Percentiles rank a stretch among this genome's conserved stretches.
phyloP scores from a whole-genome alignment of 2,888 invertebrate genomes.

The Ditula angustiorana region DNA sequence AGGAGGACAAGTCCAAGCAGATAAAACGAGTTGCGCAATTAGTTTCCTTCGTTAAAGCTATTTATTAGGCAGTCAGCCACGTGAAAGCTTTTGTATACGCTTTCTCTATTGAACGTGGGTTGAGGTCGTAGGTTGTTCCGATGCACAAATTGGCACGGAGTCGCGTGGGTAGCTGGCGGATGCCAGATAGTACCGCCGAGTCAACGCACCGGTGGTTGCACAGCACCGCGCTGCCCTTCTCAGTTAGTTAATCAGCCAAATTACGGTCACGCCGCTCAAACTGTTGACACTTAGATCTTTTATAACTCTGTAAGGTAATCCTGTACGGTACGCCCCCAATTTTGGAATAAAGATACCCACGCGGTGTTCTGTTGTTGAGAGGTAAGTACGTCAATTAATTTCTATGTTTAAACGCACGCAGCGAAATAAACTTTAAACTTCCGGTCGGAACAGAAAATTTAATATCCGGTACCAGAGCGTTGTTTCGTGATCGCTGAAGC shows the following conservation, averaged over 20 bases:
- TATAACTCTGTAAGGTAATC: not conserved
- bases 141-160: constrained; percentile 69
- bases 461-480: constrained; percentile 28
- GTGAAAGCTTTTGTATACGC: constrained; percentile 20
- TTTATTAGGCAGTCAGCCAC: not conserved
- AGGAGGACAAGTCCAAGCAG: not conserved
- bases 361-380: not conserved
- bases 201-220: constrained; percentile 66
- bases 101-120: constrained; percentile 60
- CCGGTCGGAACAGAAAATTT: constrained; percentile 31
- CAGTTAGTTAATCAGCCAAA: constrained; percentile 48
- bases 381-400: not conserved
- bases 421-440: constrained; percentile 7
- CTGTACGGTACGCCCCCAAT: not conserved
- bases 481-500: not conserved
- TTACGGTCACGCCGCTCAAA: constrained; percentile 36
- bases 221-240: constrained; percentile 48
- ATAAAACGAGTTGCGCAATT: not conserved
- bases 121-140: constrained; percentile 62
- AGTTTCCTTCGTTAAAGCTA: not conserved
- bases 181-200: constrained; percentile 68
- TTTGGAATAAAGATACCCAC: not conserved
- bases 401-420: not conserved
- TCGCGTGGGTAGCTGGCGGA: constrained; percentile 73
- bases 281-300: constrained; percentile 31